A percentile compares a stretch with the other conserved stretches of the same genome.
Evolutionary conservation across 2,797 vertebrate genomes (phyloP).

Genomic region (Loris lydekkerianus): DNA sequence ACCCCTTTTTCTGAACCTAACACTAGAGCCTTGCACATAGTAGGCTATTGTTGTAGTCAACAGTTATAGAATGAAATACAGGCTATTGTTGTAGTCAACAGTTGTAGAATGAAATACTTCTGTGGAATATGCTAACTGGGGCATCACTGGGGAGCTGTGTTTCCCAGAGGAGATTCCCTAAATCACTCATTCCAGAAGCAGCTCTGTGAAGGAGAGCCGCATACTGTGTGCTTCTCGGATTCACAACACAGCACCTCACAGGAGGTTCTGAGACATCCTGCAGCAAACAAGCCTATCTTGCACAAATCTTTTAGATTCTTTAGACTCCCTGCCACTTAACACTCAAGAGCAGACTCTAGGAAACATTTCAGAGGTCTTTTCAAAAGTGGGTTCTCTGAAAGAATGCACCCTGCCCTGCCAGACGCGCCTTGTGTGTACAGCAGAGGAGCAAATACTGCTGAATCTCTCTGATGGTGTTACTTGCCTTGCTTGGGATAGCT

Average conservation of each 20-base stretch:
- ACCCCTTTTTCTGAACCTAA: neutral
- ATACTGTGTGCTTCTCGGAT: rapidly evolving
- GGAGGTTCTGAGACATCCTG: neutral
- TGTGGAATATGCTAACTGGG: neutral
- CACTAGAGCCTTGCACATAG: neutral
- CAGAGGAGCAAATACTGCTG: neutral
- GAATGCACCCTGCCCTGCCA: neutral
- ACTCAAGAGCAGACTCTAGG: neutral
- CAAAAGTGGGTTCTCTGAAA: neutral
- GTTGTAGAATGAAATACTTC: neutral
- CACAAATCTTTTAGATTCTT: neutral
- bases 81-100: too few relatives aligned
- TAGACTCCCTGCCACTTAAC: neutral
- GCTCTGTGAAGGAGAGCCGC: neutral
- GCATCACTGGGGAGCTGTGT: neutral
- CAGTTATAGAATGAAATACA: neutral
- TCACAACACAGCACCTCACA: neutral
- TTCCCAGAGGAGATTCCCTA: neutral
- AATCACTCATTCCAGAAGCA: neutral
- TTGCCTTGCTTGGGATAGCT: neutral
- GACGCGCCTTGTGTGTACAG: neutral
- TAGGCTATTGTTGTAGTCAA: neutral
- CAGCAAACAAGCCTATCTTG: neutral
- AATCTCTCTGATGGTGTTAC: neutral
- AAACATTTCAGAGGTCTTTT: neutral